phyloP scores from a whole-genome alignment of 2,113 vertebrate species.

The Apteryx owenii region DNA sequence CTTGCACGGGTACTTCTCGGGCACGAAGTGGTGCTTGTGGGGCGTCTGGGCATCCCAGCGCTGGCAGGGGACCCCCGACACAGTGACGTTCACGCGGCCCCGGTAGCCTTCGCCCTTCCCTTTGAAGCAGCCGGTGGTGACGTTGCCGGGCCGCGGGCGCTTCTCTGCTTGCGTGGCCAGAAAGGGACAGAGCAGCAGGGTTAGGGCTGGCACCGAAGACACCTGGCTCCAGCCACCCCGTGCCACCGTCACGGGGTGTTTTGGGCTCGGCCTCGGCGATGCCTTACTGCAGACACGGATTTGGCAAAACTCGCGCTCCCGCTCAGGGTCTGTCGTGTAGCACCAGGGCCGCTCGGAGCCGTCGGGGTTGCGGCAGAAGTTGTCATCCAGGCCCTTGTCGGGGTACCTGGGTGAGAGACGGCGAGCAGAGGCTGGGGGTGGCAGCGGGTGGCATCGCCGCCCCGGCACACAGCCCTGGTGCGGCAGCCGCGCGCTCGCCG shows the following conservation, averaged over 20 bases:
- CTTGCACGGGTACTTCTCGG: conserved; percentile 95
- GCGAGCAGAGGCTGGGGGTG: background rate
- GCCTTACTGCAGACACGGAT: conserved; percentile 89
- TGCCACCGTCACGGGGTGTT: too few relatives aligned
- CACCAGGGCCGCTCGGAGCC: conserved; percentile 94
- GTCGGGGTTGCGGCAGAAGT: conserved; percentile 97
- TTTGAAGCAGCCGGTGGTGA: conserved; percentile 84
- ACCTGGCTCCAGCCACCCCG: rapidly evolving
- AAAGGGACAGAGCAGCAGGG: background rate
- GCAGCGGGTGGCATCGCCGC: background rate
- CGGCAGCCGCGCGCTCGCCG: rapidly evolving
- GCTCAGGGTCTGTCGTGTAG: conserved; percentile 85
- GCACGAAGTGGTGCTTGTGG: conserved; percentile 88
- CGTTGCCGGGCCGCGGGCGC: background rate
- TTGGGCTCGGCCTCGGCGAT: background rate
- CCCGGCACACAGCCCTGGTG: rapidly evolving
- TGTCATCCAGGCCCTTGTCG: conserved; percentile 92
- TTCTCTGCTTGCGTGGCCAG: conserved; percentile 63
- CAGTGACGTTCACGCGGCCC: conserved; percentile 86
- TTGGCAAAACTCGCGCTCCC: conserved; percentile 87
- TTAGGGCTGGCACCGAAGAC: background rate
- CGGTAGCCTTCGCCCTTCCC: conserved; percentile 91
- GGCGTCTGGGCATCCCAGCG: conserved; percentile 90
- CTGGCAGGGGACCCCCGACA: conserved; percentile 91
- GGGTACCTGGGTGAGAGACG: conserved; percentile 82